Conservation (phyloP, 2,113 vertebrate species). For the Burhinus oedicnemus region DNA sequence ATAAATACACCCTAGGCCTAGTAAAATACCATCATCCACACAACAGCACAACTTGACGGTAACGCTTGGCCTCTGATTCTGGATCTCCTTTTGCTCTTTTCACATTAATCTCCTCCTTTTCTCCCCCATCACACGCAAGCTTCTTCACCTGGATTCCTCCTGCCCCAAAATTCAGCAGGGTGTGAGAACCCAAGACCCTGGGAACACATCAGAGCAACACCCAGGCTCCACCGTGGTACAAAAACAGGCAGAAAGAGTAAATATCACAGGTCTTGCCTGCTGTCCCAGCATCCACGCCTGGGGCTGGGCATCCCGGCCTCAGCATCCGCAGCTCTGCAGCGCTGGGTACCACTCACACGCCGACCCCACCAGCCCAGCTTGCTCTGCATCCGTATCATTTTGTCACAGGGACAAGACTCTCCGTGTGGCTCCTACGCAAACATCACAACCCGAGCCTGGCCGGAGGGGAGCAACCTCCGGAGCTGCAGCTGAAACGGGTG, state of each 20-base stretch:
- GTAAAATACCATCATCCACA: constrained; percentile 13
- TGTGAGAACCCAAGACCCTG: neutral
- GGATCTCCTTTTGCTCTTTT: constrained; percentile 16
- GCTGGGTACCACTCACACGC: rapidly evolving
- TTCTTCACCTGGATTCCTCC: neutral
- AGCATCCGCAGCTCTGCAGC: rapidly evolving
- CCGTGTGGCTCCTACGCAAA: neutral
- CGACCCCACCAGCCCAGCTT: neutral
- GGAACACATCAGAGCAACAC: neutral
- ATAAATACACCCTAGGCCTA: constrained; percentile 49
- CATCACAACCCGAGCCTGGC: rapidly evolving
- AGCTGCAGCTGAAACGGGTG: neutral
- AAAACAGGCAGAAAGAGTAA: neutral
- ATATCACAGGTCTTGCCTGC: neutral
- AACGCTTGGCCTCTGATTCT: constrained; percentile 17
- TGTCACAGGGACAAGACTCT: neutral
- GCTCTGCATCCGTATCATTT: neutral
- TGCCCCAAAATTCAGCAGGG: neutral
- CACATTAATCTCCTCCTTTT: neutral
- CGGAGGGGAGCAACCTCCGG: neutral
- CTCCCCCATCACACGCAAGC: neutral
- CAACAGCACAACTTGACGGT: constrained; percentile 11
- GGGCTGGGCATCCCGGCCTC: neutral
- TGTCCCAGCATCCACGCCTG: neutral
- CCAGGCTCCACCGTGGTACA: neutral